A percentile compares a stretch with the other conserved stretches of the same genome.
These are phyloP conservation scores for Ischnura elegans DNA, from an alignment of 2,888 invertebrate species.

Conservation along the genomic window DNA sequence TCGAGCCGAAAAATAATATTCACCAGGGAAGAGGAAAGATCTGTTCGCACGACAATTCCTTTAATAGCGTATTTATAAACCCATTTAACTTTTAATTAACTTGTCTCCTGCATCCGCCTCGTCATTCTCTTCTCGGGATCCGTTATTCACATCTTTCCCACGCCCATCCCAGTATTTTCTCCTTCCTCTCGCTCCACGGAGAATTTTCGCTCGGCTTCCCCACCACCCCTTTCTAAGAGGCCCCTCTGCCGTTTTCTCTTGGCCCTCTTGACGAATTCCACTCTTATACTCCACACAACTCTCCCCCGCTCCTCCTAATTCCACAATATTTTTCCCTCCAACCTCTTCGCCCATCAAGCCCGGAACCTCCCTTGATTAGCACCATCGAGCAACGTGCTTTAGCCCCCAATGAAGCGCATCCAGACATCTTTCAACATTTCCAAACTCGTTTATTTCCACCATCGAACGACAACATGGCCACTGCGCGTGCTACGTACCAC, in stretches of 20 bases:
- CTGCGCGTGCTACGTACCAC: too few species aligned
- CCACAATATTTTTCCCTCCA: not conserved
- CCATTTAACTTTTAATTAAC: conserved; percentile 38
- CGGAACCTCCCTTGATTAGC: not conserved
- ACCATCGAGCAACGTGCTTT: too few species aligned
- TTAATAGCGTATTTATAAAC: conserved; percentile 31
- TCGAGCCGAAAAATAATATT: not conserved
- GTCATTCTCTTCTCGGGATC: not conserved
- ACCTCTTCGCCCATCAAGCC: not conserved
- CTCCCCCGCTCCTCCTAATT: not conserved
- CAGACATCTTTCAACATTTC: too few species aligned
- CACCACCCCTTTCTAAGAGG: not conserved
- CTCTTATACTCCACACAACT: not conserved
- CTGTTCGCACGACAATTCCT: not conserved
- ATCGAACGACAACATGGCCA: too few species aligned
- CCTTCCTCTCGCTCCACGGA: not conserved
- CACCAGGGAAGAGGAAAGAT: not conserved
- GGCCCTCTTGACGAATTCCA: not conserved
- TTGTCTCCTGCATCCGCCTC: not conserved
- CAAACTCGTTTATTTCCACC: too few species aligned
- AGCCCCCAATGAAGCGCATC: too few species aligned
- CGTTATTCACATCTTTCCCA: not conserved
- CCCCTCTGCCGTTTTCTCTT: not conserved
- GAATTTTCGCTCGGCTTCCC: not conserved
- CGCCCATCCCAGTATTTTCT: not conserved